Percentiles rank a stretch among this genome's conserved stretches.
Conservation (phyloP, 2,888 invertebrate genomes). For the Protonemura montana region DNA sequence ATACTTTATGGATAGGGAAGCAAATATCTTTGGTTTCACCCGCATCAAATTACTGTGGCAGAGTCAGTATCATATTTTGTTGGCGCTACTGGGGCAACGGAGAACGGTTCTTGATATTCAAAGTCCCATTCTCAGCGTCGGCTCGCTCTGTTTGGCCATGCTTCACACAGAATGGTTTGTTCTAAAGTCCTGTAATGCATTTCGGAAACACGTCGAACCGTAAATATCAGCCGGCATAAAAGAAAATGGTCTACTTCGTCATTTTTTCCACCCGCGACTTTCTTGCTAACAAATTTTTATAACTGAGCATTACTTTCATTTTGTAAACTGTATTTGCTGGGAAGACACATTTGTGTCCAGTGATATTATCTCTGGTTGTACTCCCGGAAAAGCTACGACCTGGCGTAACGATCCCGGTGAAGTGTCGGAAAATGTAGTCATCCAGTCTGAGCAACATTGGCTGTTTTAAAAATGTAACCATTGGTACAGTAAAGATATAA, state of each 20-base stretch:
- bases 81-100: background rate
- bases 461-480: no score
- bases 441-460: background rate
- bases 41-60: background rate
- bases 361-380: background rate
- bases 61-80: background rate
- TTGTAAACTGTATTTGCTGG: background rate
- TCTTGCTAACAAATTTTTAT: slow-evolving; percentile 7
- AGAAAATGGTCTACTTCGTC: slow-evolving; percentile 18
- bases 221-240: slow-evolving; percentile 18
- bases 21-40: background rate
- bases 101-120: background rate
- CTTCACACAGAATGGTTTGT: slow-evolving; percentile 24
- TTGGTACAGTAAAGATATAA: no score
- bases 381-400: background rate
- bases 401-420: background rate
- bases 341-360: background rate
- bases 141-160: background rate
- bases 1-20: background rate
- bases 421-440: background rate
- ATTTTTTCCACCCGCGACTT: slow-evolving; percentile 8
- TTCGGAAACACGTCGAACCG: slow-evolving; percentile 31
- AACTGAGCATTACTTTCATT: slow-evolving; percentile 15
- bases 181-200: slow-evolving; percentile 21
- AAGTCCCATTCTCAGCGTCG: background rate